Conservation (phyloP, 2,888 invertebrate genomes). For the Leucania comma region DNA sequence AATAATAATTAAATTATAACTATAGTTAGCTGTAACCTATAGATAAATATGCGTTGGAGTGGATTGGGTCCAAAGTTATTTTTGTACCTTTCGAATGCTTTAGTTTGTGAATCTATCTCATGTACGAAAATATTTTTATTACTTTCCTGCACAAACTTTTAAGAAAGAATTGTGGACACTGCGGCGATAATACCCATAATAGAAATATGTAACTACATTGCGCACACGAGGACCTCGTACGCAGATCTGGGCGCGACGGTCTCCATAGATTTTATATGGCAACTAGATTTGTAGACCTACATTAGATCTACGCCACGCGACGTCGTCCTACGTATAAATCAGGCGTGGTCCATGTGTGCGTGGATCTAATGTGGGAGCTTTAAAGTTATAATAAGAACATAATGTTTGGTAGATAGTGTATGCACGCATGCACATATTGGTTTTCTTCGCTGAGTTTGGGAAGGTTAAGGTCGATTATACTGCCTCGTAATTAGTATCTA, state of each 20-base stretch:
- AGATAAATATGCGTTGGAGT: conserved; percentile 48
- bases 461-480: too few species aligned
- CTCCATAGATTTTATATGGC: too few species aligned
- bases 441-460: too few species aligned
- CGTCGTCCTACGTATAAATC: too few species aligned
- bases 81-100: conserved; percentile 57
- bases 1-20: conserved; percentile 26
- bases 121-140: conserved; percentile 21
- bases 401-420: not conserved
- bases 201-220: too few species aligned
- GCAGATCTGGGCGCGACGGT: too few species aligned
- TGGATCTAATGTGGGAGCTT: not conserved
- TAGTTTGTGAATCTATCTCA: conserved; percentile 20
- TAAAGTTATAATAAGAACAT: not conserved
- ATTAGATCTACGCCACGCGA: too few species aligned
- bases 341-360: too few species aligned
- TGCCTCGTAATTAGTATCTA: too few species aligned
- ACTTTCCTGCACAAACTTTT: conserved; percentile 28
- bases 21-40: conserved; percentile 29
- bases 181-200: conserved; percentile 21
- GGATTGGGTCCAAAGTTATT: conserved; percentile 64
- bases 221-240: too few species aligned
- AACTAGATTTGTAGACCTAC: too few species aligned
- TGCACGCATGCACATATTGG: too few species aligned
- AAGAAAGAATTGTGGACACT: conserved; percentile 36